Evolutionary conservation across 1,140 invertebrate species (phyloP), one percentile per base, ranked within the genome.

Genomic region (Drosophila nigrodunni): DNA sequence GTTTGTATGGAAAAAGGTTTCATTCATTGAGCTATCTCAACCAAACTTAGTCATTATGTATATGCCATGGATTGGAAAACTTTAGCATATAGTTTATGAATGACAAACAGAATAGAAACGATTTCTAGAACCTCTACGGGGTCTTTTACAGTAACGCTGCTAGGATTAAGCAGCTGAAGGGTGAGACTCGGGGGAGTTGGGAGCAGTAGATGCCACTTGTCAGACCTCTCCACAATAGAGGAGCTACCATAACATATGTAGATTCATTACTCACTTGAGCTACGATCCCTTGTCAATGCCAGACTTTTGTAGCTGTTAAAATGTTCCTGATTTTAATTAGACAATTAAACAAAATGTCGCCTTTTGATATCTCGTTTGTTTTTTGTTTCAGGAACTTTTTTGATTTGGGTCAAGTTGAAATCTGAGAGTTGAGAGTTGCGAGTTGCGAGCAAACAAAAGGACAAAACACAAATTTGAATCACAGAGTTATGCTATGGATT

Each of bases 361-460:
- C 49, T 13, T 62, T 64, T 70, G 44, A 75, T 58, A 47, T 67
- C 34, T 59, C 1, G 21, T 25, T 54, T 4, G 70, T 58, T 35
- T 67, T 41, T 59, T 2, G 21, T 25, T 54, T 4, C 7, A 21
- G 34, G 15, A 9, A 59, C 35, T 2, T 46, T 46, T 62, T 52
- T 86, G 82, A 87, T 87, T 82, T 71, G 59, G 76, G 82, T 86
- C 82, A 77, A 86, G 75, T 66, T 41, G 73, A 64, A 58, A 77
- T 64, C 6, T 30, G 25, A 30, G 25, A 30, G 25, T 30, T 30
- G 25, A 30, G 25, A 30, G 25, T 30, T 30, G 25, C 6, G 15
- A 15, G 25, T 30, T 30, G 25, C 6, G 25, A 30, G 25, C 25
- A 18, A 58, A 47, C 47, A 54, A 60, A 60, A 61, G 13, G 34